Base-by-base conservation (phyloP, 2,113 vertebrate genomes). In the Sphyrna mokarran region DNA sequence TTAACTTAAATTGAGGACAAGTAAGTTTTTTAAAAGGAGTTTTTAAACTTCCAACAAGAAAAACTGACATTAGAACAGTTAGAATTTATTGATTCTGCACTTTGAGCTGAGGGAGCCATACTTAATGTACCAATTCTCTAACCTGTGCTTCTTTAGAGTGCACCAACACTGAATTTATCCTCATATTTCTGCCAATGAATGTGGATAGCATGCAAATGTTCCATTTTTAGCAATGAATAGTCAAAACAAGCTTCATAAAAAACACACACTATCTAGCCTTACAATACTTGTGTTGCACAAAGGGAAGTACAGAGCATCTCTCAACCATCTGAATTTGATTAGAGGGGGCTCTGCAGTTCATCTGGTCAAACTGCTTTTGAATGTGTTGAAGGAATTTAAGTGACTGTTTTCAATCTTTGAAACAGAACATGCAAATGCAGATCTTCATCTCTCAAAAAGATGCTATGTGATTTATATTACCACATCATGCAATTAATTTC, bases 11-110 rank as follows among this genome's bases (percentile, higher is more conserved):
- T 58, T 89, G 72, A 76, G 26, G 72, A 29, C 26, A 76, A 76
- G 33, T 76, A 76, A 11, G 1, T 18, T 68, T 68, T 68, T 68
- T 68, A 68, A 68, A 68, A 68, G 61, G 66, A 23, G 2, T 54
- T 87, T 48, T 87, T 48, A 4, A 66, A 90, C 61, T 29, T 61
- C 54, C 87, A 90, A 23, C 5, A 90, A 66, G 89, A 63, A 93
- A 87, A 93, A n/a, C 33, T 66, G 85, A 43, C 37, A 85, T 16
- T 43, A 85, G 6, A 16, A 22, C 20, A 23, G 14, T 61, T 26
- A n/a, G n/a, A 90, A 90, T 63, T 90, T 90, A 90, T 63, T 63
- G 58, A 90, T 63, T 29, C 87, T 83, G 80, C 80, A 90, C 26
- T 90, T 63, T 20, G 58, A 91, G n/a, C 11, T 9, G 8, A 43